Percentiles rank a stretch among this genome's conserved stretches.
These are phyloP conservation scores for Harpalus rufipes DNA, from an alignment of 2,888 invertebrate genomes.

Conservation along the genomic window DNA sequence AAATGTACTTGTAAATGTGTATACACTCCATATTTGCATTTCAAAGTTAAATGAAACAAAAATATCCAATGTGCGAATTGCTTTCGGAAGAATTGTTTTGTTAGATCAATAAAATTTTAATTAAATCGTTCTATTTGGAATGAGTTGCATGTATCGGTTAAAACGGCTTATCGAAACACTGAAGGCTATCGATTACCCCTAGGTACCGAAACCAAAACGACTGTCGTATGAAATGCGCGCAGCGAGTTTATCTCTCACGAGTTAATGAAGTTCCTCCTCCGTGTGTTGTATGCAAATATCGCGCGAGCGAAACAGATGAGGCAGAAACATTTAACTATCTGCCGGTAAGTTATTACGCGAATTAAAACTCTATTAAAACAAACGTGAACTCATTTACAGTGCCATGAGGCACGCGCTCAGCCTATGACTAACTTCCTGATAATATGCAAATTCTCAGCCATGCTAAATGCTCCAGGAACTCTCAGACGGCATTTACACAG, in stretches of 20 bases:
- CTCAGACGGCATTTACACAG: neutral
- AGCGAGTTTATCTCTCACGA: constrained; percentile 3
- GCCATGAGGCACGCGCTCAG: constrained; percentile 35
- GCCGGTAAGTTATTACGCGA: constrained; percentile 47
- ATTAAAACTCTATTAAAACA: constrained; percentile 61
- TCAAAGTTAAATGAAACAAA: no score
- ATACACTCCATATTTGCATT: no score
- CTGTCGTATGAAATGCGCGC: constrained; percentile 16
- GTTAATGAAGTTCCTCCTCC: constrained; percentile 29
- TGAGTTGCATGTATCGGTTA: neutral
- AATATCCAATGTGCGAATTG: neutral
- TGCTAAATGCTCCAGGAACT: constrained; percentile 24
- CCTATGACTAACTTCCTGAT: constrained; percentile 53
- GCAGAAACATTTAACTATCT: constrained; percentile 51
- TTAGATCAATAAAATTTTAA: constrained; percentile 8
- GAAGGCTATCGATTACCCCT: constrained; percentile 7
- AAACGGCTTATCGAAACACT: neutral
- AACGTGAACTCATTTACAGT: constrained; percentile 58
- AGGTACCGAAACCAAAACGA: neutral
- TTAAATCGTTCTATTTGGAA: neutral
- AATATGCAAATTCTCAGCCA: constrained; percentile 50
- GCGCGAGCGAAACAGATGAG: constrained; percentile 41
- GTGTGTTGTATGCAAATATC: constrained; percentile 40
- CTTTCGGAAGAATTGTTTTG: neutral
- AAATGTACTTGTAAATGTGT: no score